Percentiles rank a stretch among this genome's conserved stretches.
phyloP scores from a whole-genome alignment of 2,888 invertebrate genomes.

The Monochamus alternatus region DNA sequence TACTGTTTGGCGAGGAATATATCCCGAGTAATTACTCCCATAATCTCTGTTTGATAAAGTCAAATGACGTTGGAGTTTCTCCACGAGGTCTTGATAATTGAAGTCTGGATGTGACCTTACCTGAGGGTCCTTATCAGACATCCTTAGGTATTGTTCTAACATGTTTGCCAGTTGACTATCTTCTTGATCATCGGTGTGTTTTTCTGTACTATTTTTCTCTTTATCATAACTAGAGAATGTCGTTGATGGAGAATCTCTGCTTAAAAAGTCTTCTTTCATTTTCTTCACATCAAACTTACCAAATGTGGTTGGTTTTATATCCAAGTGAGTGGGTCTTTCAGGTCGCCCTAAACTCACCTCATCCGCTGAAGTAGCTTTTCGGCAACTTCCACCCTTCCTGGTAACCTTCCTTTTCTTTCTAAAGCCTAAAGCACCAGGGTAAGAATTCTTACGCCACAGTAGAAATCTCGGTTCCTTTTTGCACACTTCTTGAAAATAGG shows the following conservation, averaged over 20 bases:
- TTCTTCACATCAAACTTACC: constrained; percentile 81
- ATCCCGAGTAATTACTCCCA: constrained; percentile 32
- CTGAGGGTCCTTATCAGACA: constrained; percentile 66
- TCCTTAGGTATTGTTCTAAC: constrained; percentile 79
- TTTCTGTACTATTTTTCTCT: constrained; percentile 37
- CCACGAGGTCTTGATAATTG: constrained; percentile 78
- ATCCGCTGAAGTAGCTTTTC: constrained; percentile 78
- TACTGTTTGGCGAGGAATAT: constrained; percentile 51
- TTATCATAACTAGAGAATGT: constrained; percentile 48
- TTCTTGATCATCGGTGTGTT: constrained; percentile 68
- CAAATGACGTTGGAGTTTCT: constrained; percentile 77
- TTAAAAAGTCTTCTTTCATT: constrained; percentile 79
- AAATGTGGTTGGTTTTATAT: constrained; percentile 66
- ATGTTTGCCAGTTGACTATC: constrained; percentile 77
- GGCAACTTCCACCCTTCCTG: constrained; percentile 79
- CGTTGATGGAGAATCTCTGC: constrained; percentile 68
- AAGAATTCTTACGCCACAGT: constrained; percentile 88
- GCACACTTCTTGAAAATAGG: constrained; percentile 89
- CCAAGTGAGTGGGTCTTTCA: constrained; percentile 67
- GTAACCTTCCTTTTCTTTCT: constrained; percentile 73
- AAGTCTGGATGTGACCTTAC: constrained; percentile 60
- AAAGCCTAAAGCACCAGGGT: constrained; percentile 80
- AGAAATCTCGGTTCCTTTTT: constrained; percentile 84
- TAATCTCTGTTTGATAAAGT: constrained; percentile 60
- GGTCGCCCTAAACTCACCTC: constrained; percentile 74